A percentile compares a stretch with the other conserved stretches of the same genome.
phyloP scores from a whole-genome alignment of 2,113 vertebrate species.

The Excalfactoria chinensis region DNA sequence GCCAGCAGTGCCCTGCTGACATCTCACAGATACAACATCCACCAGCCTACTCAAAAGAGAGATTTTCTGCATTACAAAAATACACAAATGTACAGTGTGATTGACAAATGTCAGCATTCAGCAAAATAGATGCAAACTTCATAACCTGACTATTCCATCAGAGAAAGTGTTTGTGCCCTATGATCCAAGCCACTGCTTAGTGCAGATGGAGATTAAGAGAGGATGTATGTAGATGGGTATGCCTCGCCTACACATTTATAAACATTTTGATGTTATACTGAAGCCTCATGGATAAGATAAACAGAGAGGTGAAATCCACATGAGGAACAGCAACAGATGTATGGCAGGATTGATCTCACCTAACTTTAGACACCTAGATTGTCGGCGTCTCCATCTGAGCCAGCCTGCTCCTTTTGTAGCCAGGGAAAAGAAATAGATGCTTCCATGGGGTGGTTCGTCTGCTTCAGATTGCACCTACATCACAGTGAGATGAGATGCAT shows the following conservation, averaged over 20 bases:
- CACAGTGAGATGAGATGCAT: background rate
- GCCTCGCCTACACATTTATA: background rate
- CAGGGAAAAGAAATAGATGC: background rate
- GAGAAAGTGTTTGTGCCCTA: background rate
- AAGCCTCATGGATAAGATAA: background rate
- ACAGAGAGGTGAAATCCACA: constrained; percentile 17
- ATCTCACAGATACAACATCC: background rate
- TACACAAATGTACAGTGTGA: background rate
- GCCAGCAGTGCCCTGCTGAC: background rate
- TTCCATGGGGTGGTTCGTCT: background rate
- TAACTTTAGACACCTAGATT: constrained; percentile 27
- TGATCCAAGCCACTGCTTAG: background rate
- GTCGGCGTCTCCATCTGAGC: constrained; percentile 32
- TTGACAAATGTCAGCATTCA: background rate
- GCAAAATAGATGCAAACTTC: background rate
- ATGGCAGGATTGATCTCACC: constrained; percentile 28
- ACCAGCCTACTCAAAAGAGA: background rate
- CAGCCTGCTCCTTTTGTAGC: constrained; percentile 21
- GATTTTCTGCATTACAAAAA: background rate
- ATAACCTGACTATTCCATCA: background rate
- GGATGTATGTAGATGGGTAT: accelerated
- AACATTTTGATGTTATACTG: background rate
- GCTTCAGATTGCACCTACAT: background rate
- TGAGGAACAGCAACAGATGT: constrained; percentile 41
- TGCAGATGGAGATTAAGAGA: background rate